These are phyloP conservation scores for Urocyon cinereoargenteus DNA, from an alignment of 2,797 vertebrate species.

Conservation along the genomic window DNA sequence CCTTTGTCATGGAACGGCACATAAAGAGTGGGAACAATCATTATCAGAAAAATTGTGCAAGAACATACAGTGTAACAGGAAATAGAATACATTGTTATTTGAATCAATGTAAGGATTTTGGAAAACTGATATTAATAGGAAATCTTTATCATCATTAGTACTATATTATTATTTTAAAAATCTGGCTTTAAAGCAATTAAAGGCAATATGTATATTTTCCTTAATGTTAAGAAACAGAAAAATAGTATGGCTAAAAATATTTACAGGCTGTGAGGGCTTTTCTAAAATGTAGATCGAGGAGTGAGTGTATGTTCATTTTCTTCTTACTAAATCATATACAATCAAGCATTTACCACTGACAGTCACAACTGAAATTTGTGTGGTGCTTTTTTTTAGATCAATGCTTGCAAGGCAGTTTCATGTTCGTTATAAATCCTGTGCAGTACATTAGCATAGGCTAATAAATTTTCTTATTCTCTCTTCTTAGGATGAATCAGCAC, in stretches of 20 bases:
- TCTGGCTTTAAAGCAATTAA: slow-evolving; percentile 41
- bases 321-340: background rate
- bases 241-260: slow-evolving; percentile 17
- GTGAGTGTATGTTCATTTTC: background rate
- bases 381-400: background rate
- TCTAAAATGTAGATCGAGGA: background rate
- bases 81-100: background rate
- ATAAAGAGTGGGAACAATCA: background rate
- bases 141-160: background rate
- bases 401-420: background rate
- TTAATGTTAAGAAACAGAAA: slow-evolving; percentile 40
- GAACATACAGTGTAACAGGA: background rate
- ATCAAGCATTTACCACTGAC: background rate
- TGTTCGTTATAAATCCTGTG: background rate
- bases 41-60: background rate
- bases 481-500: slow-evolving; percentile 81
- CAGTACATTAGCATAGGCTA: slow-evolving; percentile 41
- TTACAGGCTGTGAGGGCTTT: background rate
- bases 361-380: background rate
- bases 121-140: background rate
- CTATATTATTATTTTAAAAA: background rate
- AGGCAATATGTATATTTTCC: background rate
- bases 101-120: background rate
- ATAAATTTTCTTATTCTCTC: slow-evolving; percentile 81
- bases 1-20: background rate